Conservation (phyloP, 2,888 invertebrate species). For the Heliconius ismenius region DNA sequence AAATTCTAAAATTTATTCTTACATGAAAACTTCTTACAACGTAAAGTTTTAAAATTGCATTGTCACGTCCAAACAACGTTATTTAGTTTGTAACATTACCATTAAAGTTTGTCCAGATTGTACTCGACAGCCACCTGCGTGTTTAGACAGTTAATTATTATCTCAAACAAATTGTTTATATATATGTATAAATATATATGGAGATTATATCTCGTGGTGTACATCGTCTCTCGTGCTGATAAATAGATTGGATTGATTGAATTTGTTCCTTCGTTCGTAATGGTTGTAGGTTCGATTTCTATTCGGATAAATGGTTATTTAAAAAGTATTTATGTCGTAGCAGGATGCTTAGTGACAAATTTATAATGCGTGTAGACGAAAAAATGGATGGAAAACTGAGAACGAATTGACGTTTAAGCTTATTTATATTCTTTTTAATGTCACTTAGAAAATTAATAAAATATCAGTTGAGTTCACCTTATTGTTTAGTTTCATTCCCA, state of each 20-base stretch:
- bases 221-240: no score
- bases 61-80: conserved; percentile 20
- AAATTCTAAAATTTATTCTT: not conserved
- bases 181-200: not conserved
- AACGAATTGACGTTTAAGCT: no score
- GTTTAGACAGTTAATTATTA: conserved; percentile 37
- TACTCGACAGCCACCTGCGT: conserved; percentile 37
- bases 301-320: not conserved
- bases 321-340: no score
- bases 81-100: conserved; percentile 32
- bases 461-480: not conserved
- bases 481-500: not conserved
- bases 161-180: conserved; percentile 14
- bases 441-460: not conserved
- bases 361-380: no score
- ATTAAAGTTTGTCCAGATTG: conserved; percentile 38
- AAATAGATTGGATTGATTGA: not conserved
- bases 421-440: no score
- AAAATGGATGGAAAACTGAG: no score
- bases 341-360: no score
- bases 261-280: not conserved
- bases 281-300: not conserved
- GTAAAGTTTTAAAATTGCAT: conserved; percentile 20
- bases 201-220: not conserved
- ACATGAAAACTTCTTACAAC: not conserved